A percentile compares a stretch with the other conserved stretches of the same genome.
These are phyloP conservation scores for Penaeus monodon DNA, from an alignment of 2,888 invertebrate genomes.

Conservation along the genomic window DNA sequence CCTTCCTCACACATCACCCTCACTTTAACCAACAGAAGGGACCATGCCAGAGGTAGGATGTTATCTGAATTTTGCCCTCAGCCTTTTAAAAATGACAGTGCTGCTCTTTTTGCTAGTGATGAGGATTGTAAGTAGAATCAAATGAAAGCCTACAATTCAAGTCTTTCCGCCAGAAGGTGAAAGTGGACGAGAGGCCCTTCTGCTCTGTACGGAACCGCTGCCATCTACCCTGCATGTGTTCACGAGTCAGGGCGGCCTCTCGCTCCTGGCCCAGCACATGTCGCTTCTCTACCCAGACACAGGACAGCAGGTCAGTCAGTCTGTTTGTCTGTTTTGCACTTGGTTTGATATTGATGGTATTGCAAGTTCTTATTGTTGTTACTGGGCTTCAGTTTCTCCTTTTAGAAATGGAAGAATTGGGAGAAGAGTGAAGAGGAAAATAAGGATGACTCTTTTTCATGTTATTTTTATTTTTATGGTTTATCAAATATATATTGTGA, in stretches of 20 bases:
- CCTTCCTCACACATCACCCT: constrained; percentile 45
- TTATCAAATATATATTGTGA: too few relatives aligned
- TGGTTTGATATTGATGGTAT: neutral
- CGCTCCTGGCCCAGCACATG: constrained; percentile 87
- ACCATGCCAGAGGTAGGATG: constrained; percentile 37
- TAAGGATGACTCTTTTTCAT: too few relatives aligned
- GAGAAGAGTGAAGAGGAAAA: too few relatives aligned
- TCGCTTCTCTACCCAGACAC: constrained; percentile 88
- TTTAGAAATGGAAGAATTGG: too few relatives aligned
- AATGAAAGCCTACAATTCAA: neutral
- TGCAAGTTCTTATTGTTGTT: neutral
- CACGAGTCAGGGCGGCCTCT: constrained; percentile 88
- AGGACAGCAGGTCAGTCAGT: constrained; percentile 45
- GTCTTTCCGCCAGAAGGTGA: constrained; percentile 33
- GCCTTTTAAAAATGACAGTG: neutral
- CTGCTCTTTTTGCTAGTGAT: neutral
- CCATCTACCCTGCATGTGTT: constrained; percentile 83
- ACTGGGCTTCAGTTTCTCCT: neutral
- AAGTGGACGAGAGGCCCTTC: constrained; percentile 57
- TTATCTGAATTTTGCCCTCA: neutral
- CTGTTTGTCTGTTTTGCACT: neutral
- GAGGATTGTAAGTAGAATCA: neutral
- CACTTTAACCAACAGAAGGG: constrained; percentile 48
- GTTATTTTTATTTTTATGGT: too few relatives aligned
- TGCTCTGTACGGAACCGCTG: constrained; percentile 68